Base-by-base conservation (phyloP, 2,888 invertebrate genomes). In the Cheilosia scutellata region DNA sequence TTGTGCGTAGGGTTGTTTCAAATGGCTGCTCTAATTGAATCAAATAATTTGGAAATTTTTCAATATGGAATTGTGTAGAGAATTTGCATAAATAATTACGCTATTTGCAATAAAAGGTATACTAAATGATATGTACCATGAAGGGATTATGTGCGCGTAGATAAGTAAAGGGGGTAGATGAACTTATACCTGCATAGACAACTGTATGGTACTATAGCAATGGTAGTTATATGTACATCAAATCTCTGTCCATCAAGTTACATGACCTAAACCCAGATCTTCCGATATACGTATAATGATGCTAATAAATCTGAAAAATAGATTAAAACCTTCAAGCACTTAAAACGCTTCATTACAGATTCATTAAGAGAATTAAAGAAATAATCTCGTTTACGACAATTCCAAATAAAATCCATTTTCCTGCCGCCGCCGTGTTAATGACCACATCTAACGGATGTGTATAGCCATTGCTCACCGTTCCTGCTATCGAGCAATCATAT, bases 31-130 rank as follows among this genome's bases (percentile, higher is more conserved):
- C 88, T 91, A 90, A 90, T 90, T 90, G 91, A 90, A 91, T 90
- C 91, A 90, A 90, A 90, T 90, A 91, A 91, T 90, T 91, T 90
- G 90, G 89, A 90, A 90, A 89, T 90, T 82, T 90, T 78, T 62
- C 62, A 83, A 82, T 78, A 66, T 71, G 84, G 65, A 77, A 70
- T 65, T 72, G 62, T 47, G 72, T 72, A 47, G 49, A 66, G 65
- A 71, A 83, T 87, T 82, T 79, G 53, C 74, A 78, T 72, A 53
- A 72, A 76, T 74, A 77, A 77, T 76, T 72, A 63, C 76, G 66
- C 71, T 68, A 82, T 87, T 86, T 84, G 87, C 82, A 42, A 31
- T 44, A 29, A 31, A 44, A 13, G 31, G 49, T 37, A 58, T 37
- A 27, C 27, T 25, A 37, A 20, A 27, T 57, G 70, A 16, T 70